Conservation (phyloP, 1,140 invertebrate species). For the Diprion similis region DNA sequence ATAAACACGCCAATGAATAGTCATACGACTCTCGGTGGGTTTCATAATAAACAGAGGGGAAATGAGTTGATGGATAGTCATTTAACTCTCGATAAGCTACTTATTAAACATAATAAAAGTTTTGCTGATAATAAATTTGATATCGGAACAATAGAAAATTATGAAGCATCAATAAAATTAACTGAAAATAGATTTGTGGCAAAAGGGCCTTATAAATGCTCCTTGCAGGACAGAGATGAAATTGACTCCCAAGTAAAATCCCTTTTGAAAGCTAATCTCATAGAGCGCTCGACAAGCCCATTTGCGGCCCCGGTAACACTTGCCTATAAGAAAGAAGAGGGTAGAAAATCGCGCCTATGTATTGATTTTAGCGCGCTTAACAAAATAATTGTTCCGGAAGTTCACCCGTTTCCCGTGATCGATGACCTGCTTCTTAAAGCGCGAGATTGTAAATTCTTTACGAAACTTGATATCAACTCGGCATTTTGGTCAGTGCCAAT, state of each 20-base stretch:
- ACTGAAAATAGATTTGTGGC: conserved; percentile 28
- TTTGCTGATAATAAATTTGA: conserved; percentile 25
- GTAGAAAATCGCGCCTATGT: conserved; percentile 32
- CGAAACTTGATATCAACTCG: conserved; percentile 35
- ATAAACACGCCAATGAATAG: too few species aligned
- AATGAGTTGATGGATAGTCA: neutral
- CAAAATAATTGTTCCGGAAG: conserved; percentile 36
- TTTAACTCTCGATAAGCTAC: conserved; percentile 4
- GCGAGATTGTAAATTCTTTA: conserved; percentile 30
- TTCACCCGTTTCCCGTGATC: conserved; percentile 38
- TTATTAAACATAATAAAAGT: conserved; percentile 18
- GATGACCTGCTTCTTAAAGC: conserved; percentile 32
- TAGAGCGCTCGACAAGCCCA: conserved; percentile 22
- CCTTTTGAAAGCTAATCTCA: conserved; percentile 22
- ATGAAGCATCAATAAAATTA: conserved; percentile 29
- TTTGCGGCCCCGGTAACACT: conserved; percentile 27
- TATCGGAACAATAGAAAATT: conserved; percentile 19
- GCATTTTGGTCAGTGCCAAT: conserved; percentile 38
- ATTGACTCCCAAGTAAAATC: conserved; percentile 25
- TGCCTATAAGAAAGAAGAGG: conserved; percentile 30
- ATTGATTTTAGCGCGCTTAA: conserved; percentile 38
- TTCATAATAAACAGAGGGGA: too few species aligned
- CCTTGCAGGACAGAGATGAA: conserved; percentile 23
- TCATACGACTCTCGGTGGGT: too few species aligned
- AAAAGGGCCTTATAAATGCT: conserved; percentile 30